Base-by-base conservation (phyloP, 2,113 vertebrate species). In the Beaufortia kweichowensis region DNA sequence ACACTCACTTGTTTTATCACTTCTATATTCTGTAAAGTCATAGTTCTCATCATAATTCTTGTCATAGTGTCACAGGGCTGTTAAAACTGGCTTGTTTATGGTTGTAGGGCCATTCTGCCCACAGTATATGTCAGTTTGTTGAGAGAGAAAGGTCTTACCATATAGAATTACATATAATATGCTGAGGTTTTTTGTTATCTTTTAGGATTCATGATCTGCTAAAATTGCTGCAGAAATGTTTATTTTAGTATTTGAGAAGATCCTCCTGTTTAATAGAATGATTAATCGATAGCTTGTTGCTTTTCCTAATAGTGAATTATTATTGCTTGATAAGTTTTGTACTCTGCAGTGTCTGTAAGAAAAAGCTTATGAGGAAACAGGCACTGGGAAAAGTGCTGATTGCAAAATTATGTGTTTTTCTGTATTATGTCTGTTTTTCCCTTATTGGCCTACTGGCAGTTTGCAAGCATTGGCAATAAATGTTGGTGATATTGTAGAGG, bases 381-480 rank as follows among this genome's bases (percentile, higher is more conserved):
- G 31, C 8, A 17, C 10, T 67, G 10, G 43, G 24, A 11, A 48
- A 24, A 53, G 15, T 39, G 50, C 67, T 39, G 7, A 9, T 81
- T 81, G 68, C 55, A 29, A 61, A 60, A 81, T 29, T 17, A 2
- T 41, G 73, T 60, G 56, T 70, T 59, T 77, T 76, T 41, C 17
- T 28, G 1, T 21, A 17, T 56, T 7, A 41, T 31, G 21, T 12
- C 23, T 14, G 6, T 26, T 23, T 7, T 62, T 10, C 26, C 17
- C 19, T 26, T 24, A 48, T 26, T 23, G 12, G 12, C n/a, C 17
- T 11, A 1, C 28, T 41, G 8, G 11, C 43, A 56, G 17, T 26
- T n/a, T 39, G 21, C 11, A 15, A 8, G 35, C 15, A 14, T 21
- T n/a, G 6, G 48, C 48, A 50, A 50, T 19, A n/a, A 55, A 10